Percentiles rank a stretch among this genome's conserved stretches.
Conservation (phyloP, 2,113 vertebrate species). For the Alectura lathami region DNA sequence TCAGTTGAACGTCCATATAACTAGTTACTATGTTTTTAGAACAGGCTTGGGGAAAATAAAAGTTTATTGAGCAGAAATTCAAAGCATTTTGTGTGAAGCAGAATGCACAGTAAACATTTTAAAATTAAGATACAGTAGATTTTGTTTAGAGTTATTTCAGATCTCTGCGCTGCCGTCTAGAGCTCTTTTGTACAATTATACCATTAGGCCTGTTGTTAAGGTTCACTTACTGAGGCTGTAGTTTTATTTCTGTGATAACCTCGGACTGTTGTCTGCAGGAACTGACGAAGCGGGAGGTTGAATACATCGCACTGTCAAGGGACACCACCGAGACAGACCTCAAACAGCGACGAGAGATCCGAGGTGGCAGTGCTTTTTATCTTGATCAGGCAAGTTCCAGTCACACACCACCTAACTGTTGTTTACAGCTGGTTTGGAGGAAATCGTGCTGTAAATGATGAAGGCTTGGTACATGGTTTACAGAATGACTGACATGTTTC, state of each 20-base stretch:
- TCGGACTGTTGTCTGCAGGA: constrained; percentile 79
- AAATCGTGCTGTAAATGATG: neutral
- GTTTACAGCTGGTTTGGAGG: neutral
- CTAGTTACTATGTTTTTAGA: neutral
- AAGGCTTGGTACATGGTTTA: neutral
- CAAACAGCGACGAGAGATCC: constrained; percentile 95
- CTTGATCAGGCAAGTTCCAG: constrained; percentile 89
- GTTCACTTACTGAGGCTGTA: neutral
- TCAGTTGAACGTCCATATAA: neutral
- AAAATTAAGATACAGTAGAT: neutral
- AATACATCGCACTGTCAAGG: constrained; percentile 91
- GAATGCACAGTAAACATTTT: neutral
- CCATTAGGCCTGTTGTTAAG: neutral
- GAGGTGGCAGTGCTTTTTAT: constrained; percentile 91
- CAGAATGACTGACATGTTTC: neutral
- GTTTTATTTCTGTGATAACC: constrained; percentile 33
- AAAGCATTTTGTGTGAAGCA: neutral
- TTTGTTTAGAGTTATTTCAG: neutral
- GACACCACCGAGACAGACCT: constrained; percentile 97
- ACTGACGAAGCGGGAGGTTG: constrained; percentile 91
- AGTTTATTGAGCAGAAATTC: constrained; percentile 27
- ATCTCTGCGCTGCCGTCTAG: neutral
- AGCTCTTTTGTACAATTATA: neutral
- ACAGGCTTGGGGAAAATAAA: neutral
- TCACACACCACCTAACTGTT: neutral